These are phyloP conservation scores for Actinia tenebrosa DNA, from an alignment of 64 coral and sea anemone genomes.

Conservation along the genomic window DNA sequence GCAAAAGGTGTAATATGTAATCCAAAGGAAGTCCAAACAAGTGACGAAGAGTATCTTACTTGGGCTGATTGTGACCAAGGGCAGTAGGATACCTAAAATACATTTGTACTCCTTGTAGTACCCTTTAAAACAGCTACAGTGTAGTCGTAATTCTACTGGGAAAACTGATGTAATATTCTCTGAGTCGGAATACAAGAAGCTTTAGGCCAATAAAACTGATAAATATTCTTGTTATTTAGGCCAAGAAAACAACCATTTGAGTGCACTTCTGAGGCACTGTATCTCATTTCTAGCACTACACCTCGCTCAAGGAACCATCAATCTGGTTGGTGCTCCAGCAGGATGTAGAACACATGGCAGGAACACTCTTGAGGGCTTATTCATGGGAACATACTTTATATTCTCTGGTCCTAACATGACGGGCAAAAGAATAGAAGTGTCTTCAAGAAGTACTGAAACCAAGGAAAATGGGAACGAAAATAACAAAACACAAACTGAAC, in stretches of 20 bases:
- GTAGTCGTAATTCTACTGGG: too few relatives aligned
- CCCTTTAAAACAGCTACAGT: too few relatives aligned
- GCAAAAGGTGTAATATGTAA: too few relatives aligned
- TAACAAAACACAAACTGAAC: background rate
- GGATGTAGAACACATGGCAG: slow-evolving; percentile 6
- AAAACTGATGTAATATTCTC: too few relatives aligned
- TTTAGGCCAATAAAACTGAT: background rate
- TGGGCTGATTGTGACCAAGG: too few relatives aligned
- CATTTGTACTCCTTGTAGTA: too few relatives aligned
- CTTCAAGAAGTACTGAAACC: background rate
- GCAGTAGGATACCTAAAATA: too few relatives aligned
- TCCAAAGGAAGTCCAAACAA: too few relatives aligned
- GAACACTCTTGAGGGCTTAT: slow-evolving; percentile 1
- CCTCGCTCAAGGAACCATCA: slow-evolving; percentile 17
- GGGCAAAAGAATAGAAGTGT: background rate
- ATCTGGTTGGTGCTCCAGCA: slow-evolving; percentile 26
- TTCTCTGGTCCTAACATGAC: background rate
- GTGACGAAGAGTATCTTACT: too few relatives aligned
- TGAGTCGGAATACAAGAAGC: too few relatives aligned
- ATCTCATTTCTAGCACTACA: background rate
- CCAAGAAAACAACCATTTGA: background rate
- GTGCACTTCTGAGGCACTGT: slow-evolving; percentile 21
- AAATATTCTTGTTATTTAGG: background rate
- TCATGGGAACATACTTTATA: slow-evolving; percentile 34
- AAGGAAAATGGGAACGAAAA: too few relatives aligned